A percentile compares a stretch with the other conserved stretches of the same genome.
Evolutionary conservation across 2,888 invertebrate species (phyloP).

Genomic region (Eristalis arbustorum): DNA sequence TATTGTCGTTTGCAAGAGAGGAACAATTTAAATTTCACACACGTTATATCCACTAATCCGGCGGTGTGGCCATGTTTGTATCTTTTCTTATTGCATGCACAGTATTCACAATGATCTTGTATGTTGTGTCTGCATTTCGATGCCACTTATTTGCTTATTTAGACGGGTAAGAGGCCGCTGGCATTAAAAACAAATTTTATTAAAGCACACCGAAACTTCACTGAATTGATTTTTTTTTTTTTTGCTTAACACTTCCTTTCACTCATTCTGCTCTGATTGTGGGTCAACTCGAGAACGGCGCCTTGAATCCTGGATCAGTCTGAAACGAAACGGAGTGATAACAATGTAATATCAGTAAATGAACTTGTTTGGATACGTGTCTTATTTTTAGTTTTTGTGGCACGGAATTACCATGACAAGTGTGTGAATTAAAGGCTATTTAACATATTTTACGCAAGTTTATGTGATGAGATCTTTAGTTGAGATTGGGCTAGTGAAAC

Average conservation of each 20-base stretch:
- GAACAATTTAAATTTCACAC: conserved; percentile 43
- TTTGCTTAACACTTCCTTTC: conserved; percentile 40
- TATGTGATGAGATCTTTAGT: neutral
- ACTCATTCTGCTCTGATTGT: conserved; percentile 25
- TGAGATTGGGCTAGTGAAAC: neutral
- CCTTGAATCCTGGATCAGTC: conserved; percentile 44
- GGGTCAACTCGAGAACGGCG: conserved; percentile 37
- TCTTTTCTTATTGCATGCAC: conserved; percentile 34
- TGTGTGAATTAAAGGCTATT: conserved; percentile 21
- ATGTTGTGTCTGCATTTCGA: conserved; percentile 46
- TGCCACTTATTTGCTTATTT: conserved; percentile 29
- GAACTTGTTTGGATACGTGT: neutral
- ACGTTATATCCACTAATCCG: conserved; percentile 46
- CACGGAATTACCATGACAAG: conserved; percentile 5
- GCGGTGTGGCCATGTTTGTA: conserved; percentile 38
- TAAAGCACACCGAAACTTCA: conserved; percentile 31
- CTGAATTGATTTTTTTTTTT: conserved; percentile 29
- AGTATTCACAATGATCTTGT: conserved; percentile 32
- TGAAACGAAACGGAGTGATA: conserved; percentile 35
- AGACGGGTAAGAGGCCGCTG: conserved; percentile 31
- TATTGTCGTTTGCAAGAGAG: conserved; percentile 6
- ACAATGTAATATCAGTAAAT: neutral
- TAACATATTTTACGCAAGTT: conserved; percentile 7
- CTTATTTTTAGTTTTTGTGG: neutral
- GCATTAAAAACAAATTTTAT: conserved; percentile 12